A percentile compares a stretch with the other conserved stretches of the same genome.
Conservation (phyloP, 2,797 vertebrate genomes). For the Aplochiton taeniatus region DNA sequence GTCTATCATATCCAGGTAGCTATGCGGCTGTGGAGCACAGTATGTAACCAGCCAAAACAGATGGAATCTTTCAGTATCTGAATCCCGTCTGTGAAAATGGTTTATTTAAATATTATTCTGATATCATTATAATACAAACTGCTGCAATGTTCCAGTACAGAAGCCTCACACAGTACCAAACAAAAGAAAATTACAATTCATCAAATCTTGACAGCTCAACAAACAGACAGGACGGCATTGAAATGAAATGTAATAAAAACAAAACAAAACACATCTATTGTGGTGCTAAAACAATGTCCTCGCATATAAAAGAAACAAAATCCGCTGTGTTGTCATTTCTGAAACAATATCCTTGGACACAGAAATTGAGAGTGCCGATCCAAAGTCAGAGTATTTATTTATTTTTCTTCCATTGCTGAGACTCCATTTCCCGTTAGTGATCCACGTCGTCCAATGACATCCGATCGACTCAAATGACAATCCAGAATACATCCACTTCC, state of each 20-base stretch:
- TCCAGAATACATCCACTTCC: conserved; percentile 3
- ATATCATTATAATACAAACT: conserved; percentile 73
- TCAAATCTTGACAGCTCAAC: conserved; percentile 62
- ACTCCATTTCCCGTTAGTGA: conserved; percentile 14
- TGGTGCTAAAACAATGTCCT: conserved; percentile 28
- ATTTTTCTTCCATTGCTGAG: conserved; percentile 36
- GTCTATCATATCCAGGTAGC: too few species aligned
- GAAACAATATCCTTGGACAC: conserved; percentile 41
- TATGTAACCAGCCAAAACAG: conserved; percentile 45
- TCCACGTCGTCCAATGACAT: conserved; percentile 1
- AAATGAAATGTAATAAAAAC: conserved; percentile 61
- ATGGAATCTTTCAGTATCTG: conserved; percentile 55
- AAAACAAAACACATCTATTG: conserved; percentile 60
- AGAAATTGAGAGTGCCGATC: conserved; percentile 25
- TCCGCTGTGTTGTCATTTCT: conserved; percentile 38
- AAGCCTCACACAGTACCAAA: conserved; percentile 70
- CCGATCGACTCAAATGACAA: neutral
- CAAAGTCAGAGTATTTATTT: conserved; percentile 25
- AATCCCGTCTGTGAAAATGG: conserved; percentile 71
- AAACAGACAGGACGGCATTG: conserved; percentile 66
- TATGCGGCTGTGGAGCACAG: conserved; percentile 7
- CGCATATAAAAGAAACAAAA: conserved; percentile 48
- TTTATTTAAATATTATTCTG: conserved; percentile 74
- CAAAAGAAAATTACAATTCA: conserved; percentile 60
- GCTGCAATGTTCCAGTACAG: conserved; percentile 71